Evolutionary conservation across 92 coral and sea anemone species (phyloP).

Genomic region (Porites lobata): DNA sequence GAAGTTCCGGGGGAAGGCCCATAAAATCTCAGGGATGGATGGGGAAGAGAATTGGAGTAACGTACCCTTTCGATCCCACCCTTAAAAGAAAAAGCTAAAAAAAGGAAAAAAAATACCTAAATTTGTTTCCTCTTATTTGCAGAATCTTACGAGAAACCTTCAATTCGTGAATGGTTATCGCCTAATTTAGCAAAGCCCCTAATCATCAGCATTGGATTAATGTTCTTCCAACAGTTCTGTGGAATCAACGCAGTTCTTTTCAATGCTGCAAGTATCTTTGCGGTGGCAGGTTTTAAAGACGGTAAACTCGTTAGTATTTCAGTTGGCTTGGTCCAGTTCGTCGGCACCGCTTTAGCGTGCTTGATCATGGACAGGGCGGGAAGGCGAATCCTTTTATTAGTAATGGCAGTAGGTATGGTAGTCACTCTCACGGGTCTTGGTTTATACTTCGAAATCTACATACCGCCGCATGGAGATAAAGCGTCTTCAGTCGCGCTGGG

Average conservation of each 20-base stretch:
- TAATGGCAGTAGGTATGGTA: constrained; percentile 74
- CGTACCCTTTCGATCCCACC: too few species aligned
- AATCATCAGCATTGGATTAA: constrained; percentile 64
- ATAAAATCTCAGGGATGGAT: too few species aligned
- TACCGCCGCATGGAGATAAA: constrained; percentile 12
- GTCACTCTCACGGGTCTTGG: constrained; percentile 78
- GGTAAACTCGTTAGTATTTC: constrained; percentile 78
- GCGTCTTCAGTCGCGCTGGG: neutral
- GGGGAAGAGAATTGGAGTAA: too few species aligned
- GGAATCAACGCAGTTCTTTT: constrained; percentile 85
- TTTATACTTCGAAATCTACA: constrained; percentile 71
- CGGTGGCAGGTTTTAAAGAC: constrained; percentile 77
- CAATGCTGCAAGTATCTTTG: constrained; percentile 81
- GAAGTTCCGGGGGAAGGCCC: too few species aligned
- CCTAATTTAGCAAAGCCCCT: constrained; percentile 77
- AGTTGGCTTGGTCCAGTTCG: constrained; percentile 75
- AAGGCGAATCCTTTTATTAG: constrained; percentile 81
- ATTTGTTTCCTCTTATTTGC: neutral
- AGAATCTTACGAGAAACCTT: constrained; percentile 15
- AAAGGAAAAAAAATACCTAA: too few species aligned
- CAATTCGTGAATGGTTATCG: constrained; percentile 9
- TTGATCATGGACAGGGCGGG: constrained; percentile 86
- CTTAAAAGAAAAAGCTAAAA: too few species aligned
- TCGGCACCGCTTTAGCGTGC: constrained; percentile 73
- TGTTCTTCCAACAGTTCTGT: constrained; percentile 92